Conservation (phyloP, 2,113 vertebrate species). For the Ammodytes marinus region DNA sequence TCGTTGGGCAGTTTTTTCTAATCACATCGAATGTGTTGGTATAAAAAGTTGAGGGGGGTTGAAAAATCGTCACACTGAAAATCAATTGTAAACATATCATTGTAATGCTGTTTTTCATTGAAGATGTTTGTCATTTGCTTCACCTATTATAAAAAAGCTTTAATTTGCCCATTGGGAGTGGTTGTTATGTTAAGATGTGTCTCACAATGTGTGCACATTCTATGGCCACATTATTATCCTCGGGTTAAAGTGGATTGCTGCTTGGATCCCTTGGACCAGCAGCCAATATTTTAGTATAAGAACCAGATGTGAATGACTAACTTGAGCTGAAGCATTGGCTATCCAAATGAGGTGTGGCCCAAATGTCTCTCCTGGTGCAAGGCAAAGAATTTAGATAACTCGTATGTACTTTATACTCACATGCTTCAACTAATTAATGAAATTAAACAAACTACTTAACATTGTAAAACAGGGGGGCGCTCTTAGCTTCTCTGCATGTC, state of each 20-base stretch:
- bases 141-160: neutral
- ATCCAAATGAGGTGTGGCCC: neutral
- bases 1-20: too few relatives aligned
- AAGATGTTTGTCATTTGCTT: neutral
- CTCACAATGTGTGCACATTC: neutral
- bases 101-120: constrained; percentile 6
- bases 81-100: neutral
- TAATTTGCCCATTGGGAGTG: neutral
- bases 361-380: neutral
- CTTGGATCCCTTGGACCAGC: neutral
- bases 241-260: neutral
- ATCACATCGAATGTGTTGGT: neutral
- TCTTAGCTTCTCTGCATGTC: too few relatives aligned
- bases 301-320: neutral
- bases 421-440: neutral
- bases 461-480: too few relatives aligned
- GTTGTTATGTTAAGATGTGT: neutral
- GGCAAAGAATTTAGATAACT: neutral
- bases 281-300: neutral
- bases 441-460: neutral
- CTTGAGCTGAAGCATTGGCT: neutral
- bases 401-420: neutral
- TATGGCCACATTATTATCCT: neutral
- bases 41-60: too few relatives aligned
- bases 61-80: neutral